phyloP scores from a whole-genome alignment of 2,113 vertebrate genomes.

The Burhinus oedicnemus region DNA sequence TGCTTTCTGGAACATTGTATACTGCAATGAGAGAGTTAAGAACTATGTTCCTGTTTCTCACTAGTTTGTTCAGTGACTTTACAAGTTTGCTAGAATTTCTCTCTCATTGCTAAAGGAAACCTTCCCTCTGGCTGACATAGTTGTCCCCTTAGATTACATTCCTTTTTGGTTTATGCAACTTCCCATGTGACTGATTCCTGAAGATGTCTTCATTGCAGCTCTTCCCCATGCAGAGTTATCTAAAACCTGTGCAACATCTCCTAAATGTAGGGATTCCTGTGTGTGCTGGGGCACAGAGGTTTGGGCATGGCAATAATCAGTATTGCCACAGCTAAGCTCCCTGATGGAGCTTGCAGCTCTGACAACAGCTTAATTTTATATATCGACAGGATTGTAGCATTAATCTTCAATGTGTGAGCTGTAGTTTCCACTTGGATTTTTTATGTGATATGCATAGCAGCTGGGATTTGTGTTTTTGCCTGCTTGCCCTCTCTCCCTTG shows the following conservation, averaged over 20 bases:
- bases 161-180: neutral
- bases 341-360: neutral
- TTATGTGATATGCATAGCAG: neutral
- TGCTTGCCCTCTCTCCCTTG: neutral
- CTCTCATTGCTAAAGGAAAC: neutral
- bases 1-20: neutral
- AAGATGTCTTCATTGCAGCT: neutral
- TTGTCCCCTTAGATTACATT: neutral
- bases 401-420: neutral
- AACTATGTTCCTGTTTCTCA: neutral
- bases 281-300: too few species aligned
- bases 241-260: neutral
- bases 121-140: neutral
- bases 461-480: neutral
- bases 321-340: neutral
- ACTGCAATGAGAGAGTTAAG: neutral
- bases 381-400: neutral
- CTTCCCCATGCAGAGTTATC: neutral
- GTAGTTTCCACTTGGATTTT: neutral
- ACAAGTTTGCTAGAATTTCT: neutral
- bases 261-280: neutral
- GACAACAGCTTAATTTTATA: neutral
- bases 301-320: neutral
- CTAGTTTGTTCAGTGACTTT: neutral
- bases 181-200: neutral